Base-by-base conservation (phyloP, 2,888 invertebrate species). In the Epsilonema sp. region DNA sequence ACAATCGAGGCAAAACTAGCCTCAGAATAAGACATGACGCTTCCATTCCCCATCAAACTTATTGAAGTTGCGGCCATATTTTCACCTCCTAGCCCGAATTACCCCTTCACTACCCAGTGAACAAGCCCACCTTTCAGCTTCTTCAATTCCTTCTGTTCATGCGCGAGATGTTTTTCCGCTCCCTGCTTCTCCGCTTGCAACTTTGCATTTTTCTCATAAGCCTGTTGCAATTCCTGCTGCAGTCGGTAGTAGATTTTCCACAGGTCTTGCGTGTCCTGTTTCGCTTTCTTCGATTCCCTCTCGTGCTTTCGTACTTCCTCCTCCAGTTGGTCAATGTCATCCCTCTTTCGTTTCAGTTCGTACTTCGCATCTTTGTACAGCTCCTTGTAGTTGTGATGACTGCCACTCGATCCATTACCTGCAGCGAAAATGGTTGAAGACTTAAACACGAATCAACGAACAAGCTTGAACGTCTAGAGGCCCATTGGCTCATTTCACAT, bases 231-330 rank as follows among this genome's bases (percentile, higher is more conserved):
- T 24, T 46, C 46, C 31, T 41, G 37, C 31, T 46, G 46, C 36
- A 46, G 26, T 3, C 36, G 23, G 37, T 46, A 42, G 37, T 46
- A 46, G 20, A 46, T 42, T 23, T 46, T 46, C 46, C 46, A 46
- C 37, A 46, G 19, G 23, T 46, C 46, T 19, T 41, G 37, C 25
- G 46, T 46, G 26, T 46, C 46, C 24, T 45, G 45, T 22, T 39
- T 45, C 3, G 45, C 31, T 31, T 31, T 40, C 40, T 40, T 40
- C 21, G 40, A 4, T 20, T 40, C 40, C 40, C 22, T 20, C 2
- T n/a, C 4, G 25, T 42, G 21, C 43, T 43, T 43, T 5, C 31
- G n/a, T 22, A 43, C 20, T 2, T 43, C 43, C 2, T 26, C 31
- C 22, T 43, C 31, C n/a, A 43, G 31, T 2, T 43, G 20, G 5